phyloP scores from a whole-genome alignment of 2,797 vertebrate species.

The Pterois miles region DNA sequence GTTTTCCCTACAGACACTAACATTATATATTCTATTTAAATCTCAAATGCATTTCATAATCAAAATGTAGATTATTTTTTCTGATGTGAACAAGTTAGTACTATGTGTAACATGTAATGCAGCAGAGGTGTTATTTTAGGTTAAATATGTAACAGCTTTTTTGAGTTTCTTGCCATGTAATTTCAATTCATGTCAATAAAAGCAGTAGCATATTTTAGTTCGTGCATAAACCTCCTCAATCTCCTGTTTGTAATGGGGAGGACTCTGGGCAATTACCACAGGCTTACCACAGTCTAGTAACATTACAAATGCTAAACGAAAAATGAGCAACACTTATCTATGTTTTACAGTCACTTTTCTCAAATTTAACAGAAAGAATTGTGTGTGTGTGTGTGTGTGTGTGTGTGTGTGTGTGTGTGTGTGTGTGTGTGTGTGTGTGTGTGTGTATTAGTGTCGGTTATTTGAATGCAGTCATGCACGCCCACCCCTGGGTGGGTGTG shows the following conservation, averaged over 20 bases:
- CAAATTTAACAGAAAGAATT: constrained; percentile 10
- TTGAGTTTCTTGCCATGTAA: background rate
- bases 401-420: too few relatives aligned
- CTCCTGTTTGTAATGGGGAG: constrained; percentile 15
- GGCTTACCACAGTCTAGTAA: constrained; percentile 6
- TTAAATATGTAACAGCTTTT: background rate
- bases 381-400: constrained; percentile 17
- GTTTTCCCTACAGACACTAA: background rate
- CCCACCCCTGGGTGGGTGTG: constrained; percentile 14
- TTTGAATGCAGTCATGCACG: constrained; percentile 37
- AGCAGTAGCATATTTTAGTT: constrained; percentile 9
- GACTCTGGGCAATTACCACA: constrained; percentile 14
- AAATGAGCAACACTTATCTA: constrained; percentile 36
- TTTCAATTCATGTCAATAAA: constrained; percentile 8
- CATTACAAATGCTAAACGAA: constrained; percentile 28
- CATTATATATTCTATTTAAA: background rate
- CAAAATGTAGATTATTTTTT: background rate
- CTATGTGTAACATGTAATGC: background rate
- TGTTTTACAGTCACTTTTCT: constrained; percentile 22
- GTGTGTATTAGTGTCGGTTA: constrained; percentile 33
- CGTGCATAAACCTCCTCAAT: background rate
- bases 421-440: constrained; percentile 12
- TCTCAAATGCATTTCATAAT: constrained; percentile 9
- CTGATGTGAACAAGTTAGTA: background rate
- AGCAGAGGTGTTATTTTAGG: background rate